A percentile compares a stretch with the other conserved stretches of the same genome.
These are phyloP conservation scores for Rhingia rostrata DNA, from an alignment of 2,888 invertebrate genomes.

Conservation along the genomic window DNA sequence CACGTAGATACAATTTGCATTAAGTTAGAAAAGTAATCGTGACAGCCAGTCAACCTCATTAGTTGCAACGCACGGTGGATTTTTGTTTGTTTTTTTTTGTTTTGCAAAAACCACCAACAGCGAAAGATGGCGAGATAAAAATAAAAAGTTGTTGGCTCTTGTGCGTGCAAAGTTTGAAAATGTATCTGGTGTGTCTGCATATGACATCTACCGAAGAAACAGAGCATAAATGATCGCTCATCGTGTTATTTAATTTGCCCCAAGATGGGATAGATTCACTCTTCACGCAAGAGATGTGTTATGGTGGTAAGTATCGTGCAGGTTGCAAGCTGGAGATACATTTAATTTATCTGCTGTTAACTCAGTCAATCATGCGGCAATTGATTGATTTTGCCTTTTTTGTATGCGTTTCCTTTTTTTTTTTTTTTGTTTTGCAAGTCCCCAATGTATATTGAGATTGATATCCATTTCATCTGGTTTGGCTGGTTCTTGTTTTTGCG, in stretches of 20 bases:
- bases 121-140: constrained; percentile 26
- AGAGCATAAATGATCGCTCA: constrained; percentile 62
- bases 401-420: constrained; percentile 11
- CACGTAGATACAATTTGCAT: constrained; percentile 49
- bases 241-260: constrained; percentile 47
- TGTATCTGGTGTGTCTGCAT: constrained; percentile 32
- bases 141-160: constrained; percentile 7
- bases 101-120: background rate
- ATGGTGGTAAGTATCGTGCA: constrained; percentile 19
- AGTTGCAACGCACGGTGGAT: constrained; percentile 13
- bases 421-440: constrained; percentile 8
- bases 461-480: constrained; percentile 63
- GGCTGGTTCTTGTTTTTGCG: constrained; percentile 34
- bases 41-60: constrained; percentile 67
- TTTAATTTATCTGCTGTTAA: constrained; percentile 38
- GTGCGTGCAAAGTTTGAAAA: constrained; percentile 30
- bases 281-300: constrained; percentile 9
- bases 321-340: constrained; percentile 33
- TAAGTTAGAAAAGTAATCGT: constrained; percentile 25
- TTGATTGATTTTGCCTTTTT: constrained; percentile 62
- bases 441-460: background rate
- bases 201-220: constrained; percentile 46
- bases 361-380: constrained; percentile 70
- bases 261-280: constrained; percentile 13
- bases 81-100: background rate